A percentile compares a stretch with the other conserved stretches of the same genome.
These are phyloP conservation scores for Eupleurogrammus muticus DNA, from an alignment of 2,797 vertebrate genomes.

Conservation along the genomic window DNA sequence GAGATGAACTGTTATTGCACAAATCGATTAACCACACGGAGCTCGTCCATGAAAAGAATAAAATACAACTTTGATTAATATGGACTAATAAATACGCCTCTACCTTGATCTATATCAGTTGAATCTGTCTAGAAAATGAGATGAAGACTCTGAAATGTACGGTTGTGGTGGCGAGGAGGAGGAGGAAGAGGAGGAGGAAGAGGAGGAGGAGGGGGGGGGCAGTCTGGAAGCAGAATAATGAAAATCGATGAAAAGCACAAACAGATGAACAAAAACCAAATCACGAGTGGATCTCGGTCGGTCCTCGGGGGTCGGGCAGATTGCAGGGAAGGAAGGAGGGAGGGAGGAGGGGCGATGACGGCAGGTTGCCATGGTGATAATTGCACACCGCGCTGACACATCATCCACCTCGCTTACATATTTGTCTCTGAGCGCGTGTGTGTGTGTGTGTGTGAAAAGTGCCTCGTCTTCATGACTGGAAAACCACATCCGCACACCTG, in stretches of 20 bases:
- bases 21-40: conserved; percentile 72
- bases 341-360: conserved; percentile 1
- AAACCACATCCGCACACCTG: conserved; percentile 25
- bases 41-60: conserved; percentile 64
- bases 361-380: conserved; percentile 64
- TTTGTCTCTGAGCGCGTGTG: conserved; percentile 16
- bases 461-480: conserved; percentile 38
- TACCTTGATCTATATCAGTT: conserved; percentile 38
- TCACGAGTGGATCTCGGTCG: conserved; percentile 36
- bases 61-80: conserved; percentile 62
- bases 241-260: conserved; percentile 50
- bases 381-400: conserved; percentile 43
- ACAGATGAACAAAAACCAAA: conserved; percentile 63
- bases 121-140: conserved; percentile 46
- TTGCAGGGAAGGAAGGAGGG: not conserved
- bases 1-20: conserved; percentile 84
- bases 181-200: no score
- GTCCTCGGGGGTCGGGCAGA: conserved; percentile 19
- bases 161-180: not conserved
- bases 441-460: conserved; percentile 41
- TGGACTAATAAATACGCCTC: conserved; percentile 76
- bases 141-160: conserved; percentile 35
- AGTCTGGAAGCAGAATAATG: conserved; percentile 29
- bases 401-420: conserved; percentile 36
- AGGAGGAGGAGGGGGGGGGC: no score